Base-by-base conservation (phyloP, 2,797 vertebrate species). In the Poeciliopsis infans region DNA sequence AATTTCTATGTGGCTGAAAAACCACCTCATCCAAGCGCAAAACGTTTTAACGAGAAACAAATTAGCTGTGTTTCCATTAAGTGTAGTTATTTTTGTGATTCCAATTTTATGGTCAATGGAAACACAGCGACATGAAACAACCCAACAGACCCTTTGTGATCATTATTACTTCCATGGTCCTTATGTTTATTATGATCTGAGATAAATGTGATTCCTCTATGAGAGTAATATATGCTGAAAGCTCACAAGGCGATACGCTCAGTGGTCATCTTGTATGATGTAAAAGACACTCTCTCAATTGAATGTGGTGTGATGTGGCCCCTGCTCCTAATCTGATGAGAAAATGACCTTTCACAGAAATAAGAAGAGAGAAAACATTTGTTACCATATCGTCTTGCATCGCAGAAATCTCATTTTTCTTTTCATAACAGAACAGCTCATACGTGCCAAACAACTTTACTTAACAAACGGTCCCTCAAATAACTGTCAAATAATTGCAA, bases 401-500 rank as follows among this genome's bases (percentile, higher is more conserved):
- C 18, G 4, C 23, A 68, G 36, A 53, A 25, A 53, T 25, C 8
- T 3, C 7, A 25, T 53, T 25, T 53, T 25, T 25, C 23, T 39
- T 23, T n/a, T n/a, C 4, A 25, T 41, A 43, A n/a, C 16, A 55
- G 51, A 41, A 69, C 39, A 43, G 66, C 39, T 69, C 66, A 13
- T 43, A 69, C 4, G n/a, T 25, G 23, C 23, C 20, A 69, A 69
- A 69, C 0, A 5, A 5, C 18, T 39, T 41, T 23, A 43, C 43
- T 25, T 45, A 20, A 46, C 25, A 70, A 16, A 45, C 8, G 20
- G 43, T 7, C n/a, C 55, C 23, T 41, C 43, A 75, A 33, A 75
- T 70, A 71, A 83, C 41, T 53, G 64, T 25, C 61, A 66, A 79
- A 76, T 85, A 53, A 53, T 43, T 79, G 78, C 73, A 64, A 78